Percentiles rank a stretch among this genome's conserved stretches.
These are phyloP conservation scores for Drosophila kuntzei DNA, from an alignment of 2,888 invertebrate genomes.

Conservation along the genomic window DNA sequence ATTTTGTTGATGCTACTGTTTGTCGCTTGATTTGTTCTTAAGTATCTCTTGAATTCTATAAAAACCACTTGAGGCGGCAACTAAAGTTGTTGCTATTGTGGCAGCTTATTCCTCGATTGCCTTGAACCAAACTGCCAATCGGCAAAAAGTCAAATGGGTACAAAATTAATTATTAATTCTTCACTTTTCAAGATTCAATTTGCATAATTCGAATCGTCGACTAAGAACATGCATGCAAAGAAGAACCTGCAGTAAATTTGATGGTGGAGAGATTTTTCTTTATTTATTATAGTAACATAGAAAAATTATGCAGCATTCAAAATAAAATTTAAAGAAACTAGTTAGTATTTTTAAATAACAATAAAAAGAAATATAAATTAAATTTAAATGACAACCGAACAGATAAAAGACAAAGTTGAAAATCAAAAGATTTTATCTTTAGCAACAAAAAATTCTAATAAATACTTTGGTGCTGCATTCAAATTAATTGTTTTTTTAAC, in stretches of 20 bases:
- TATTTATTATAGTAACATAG: background rate
- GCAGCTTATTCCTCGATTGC: slow-evolving; percentile 51
- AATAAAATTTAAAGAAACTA: background rate
- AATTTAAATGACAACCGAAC: background rate
- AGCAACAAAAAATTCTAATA: background rate
- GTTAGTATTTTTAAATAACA: background rate
- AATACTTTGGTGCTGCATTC: background rate
- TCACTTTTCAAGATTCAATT: slow-evolving; percentile 17
- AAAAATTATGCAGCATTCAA: background rate
- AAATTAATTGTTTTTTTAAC: slow-evolving; percentile 2
- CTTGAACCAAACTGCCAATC: slow-evolving; percentile 60
- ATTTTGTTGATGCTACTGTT: slow-evolving; percentile 49
- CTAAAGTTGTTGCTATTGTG: slow-evolving; percentile 4
- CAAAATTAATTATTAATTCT: slow-evolving; percentile 41
- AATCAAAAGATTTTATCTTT: background rate
- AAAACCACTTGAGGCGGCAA: slow-evolving; percentile 23
- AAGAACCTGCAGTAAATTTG: background rate
- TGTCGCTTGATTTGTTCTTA: slow-evolving; percentile 34
- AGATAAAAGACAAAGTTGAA: background rate
- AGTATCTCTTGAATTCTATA: slow-evolving; percentile 23
- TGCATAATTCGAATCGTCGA: slow-evolving; percentile 21
- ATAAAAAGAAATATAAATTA: background rate
- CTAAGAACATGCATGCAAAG: slow-evolving; percentile 13
- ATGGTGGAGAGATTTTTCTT: background rate
- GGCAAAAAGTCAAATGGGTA: slow-evolving; percentile 29